Percentiles rank a stretch among this genome's conserved stretches.
These are phyloP conservation scores for Dendrophyllia cribrosa DNA, from an alignment of 64 coral and sea anemone genomes.

Conservation along the genomic window DNA sequence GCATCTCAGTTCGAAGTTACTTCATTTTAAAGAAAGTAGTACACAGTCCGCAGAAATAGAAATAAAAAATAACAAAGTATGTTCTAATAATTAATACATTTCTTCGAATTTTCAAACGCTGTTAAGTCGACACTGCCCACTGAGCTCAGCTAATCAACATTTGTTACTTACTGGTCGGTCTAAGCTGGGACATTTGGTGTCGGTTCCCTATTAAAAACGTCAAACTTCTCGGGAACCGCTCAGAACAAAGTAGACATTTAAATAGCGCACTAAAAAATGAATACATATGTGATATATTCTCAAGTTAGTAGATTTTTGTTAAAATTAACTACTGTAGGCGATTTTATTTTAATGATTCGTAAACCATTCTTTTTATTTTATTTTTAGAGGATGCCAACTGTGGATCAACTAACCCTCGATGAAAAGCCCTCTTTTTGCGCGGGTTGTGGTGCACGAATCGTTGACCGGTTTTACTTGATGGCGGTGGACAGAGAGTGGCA, in stretches of 20 bases:
- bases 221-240: background rate
- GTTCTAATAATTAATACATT: background rate
- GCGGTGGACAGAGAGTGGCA: slow-evolving; percentile 89
- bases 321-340: too few relatives aligned
- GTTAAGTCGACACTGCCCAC: background rate
- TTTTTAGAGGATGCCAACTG: slow-evolving; percentile 77
- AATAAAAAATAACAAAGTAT: background rate
- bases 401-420: slow-evolving; percentile 70
- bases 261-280: background rate
- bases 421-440: slow-evolving; percentile 82
- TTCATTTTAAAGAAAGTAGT: too few relatives aligned
- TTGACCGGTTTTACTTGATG: slow-evolving; percentile 89
- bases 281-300: background rate
- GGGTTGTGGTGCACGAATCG: slow-evolving; percentile 79
- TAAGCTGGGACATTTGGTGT: too few relatives aligned
- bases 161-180: too few relatives aligned
- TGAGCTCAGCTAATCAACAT: background rate
- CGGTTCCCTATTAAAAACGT: background rate
- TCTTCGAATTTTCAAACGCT: background rate
- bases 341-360: too few relatives aligned
- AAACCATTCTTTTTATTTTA: background rate
- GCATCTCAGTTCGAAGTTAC: background rate
- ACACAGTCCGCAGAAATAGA: background rate
- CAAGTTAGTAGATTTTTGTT: background rate
- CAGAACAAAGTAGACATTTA: background rate